These are phyloP conservation scores for Digitonthophagus gazella DNA, from an alignment of 2,888 invertebrate species.

Conservation along the genomic window DNA sequence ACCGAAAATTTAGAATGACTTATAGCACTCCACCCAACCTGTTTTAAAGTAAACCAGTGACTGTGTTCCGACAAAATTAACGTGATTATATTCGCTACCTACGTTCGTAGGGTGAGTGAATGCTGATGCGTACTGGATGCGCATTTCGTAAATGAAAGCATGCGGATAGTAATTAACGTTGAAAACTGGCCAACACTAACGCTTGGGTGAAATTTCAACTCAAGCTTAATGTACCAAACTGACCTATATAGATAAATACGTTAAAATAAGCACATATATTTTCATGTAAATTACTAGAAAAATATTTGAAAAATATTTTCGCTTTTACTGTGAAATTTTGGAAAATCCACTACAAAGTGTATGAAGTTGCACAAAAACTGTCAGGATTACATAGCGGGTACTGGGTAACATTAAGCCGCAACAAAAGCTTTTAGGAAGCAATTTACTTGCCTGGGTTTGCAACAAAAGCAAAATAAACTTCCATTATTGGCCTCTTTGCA, in stretches of 20 bases:
- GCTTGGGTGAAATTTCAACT: background rate
- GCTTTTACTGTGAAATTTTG: no score
- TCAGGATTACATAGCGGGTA: no score
- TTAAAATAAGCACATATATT: no score
- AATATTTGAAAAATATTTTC: no score
- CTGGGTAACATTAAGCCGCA: no score
- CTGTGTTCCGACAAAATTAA: background rate
- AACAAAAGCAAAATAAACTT: no score
- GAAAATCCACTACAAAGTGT: no score
- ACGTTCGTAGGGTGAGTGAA: background rate
- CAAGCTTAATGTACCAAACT: background rate
- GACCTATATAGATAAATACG: background rate
- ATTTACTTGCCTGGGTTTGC: no score
- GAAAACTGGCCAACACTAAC: background rate
- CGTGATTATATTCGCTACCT: background rate
- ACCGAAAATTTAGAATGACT: background rate
- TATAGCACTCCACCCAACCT: background rate
- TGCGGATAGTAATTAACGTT: background rate
- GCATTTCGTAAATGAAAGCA: background rate
- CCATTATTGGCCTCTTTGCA: no score
- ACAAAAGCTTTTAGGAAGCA: no score
- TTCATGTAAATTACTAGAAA: no score
- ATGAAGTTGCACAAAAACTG: no score
- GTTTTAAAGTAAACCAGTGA: background rate
- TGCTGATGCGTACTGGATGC: background rate